Evolutionary conservation across 2,888 invertebrate species (phyloP).

Genomic region (Slavum lentiscoides): DNA sequence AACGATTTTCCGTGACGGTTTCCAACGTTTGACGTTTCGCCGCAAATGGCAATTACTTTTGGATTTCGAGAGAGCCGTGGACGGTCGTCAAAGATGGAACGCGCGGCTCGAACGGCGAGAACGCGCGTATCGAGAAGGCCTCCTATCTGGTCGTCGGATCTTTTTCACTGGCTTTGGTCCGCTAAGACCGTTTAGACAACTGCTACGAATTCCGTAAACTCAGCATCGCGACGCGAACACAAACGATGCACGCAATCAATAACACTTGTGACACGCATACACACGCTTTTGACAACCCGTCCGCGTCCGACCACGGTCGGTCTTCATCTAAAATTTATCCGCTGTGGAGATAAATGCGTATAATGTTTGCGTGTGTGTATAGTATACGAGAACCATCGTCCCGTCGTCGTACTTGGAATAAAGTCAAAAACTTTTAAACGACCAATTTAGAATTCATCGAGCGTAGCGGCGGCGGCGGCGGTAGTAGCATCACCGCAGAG

Average conservation of each 20-base stretch:
- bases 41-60: constrained; percentile 41
- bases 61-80: constrained; percentile 7
- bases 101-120: neutral
- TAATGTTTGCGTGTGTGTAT: too few relatives aligned
- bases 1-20: constrained; percentile 26
- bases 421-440: constrained; percentile 37
- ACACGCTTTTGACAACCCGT: neutral
- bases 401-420: neutral
- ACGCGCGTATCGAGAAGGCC: neutral
- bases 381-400: neutral
- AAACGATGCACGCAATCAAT: constrained; percentile 31
- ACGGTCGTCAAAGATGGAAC: constrained; percentile 10
- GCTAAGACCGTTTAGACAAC: neutral
- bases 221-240: neutral
- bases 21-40: constrained; percentile 29
- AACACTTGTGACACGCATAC: constrained; percentile 15
- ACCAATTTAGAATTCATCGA: constrained; percentile 34
- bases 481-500: neutral
- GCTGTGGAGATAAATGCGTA: too few relatives aligned
- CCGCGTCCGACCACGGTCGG: too few relatives aligned
- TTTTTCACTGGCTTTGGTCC: constrained; percentile 15
- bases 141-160: constrained; percentile 18
- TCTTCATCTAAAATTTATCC: too few relatives aligned
- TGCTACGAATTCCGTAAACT: constrained; percentile 29
- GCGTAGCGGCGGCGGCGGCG: neutral